Percentiles rank a stretch among this genome's conserved stretches.
Conservation (phyloP, 2,113 vertebrate genomes). For the Seriola rivoliana region DNA sequence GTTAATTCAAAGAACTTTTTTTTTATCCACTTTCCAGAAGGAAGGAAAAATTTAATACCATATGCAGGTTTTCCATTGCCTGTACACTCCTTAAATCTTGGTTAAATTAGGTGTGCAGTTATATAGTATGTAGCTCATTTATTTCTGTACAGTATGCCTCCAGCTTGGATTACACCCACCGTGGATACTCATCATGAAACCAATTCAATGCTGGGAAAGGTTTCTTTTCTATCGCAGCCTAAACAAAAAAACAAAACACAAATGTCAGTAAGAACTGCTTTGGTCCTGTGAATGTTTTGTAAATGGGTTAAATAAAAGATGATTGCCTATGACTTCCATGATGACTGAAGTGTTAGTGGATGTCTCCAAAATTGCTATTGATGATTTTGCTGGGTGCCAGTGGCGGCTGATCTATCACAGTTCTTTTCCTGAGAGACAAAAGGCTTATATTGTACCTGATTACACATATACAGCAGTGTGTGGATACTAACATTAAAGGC, state of each 20-base stretch:
- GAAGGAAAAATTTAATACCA: slow-evolving; percentile 15
- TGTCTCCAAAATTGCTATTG: slow-evolving; percentile 19
- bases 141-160: slow-evolving; percentile 10
- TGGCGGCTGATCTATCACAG: slow-evolving; percentile 52
- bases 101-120: neutral
- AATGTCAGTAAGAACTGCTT: slow-evolving; percentile 18
- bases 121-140: neutral
- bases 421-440: slow-evolving; percentile 77
- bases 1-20: neutral
- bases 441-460: slow-evolving; percentile 61
- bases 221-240: neutral
- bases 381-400: slow-evolving; percentile 45
- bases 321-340: neutral
- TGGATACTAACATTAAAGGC: slow-evolving; percentile 45
- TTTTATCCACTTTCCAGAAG: neutral
- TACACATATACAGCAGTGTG: slow-evolving; percentile 42
- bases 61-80: neutral
- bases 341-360: slow-evolving; percentile 7
- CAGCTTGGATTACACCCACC: neutral
- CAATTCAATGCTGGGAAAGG: neutral
- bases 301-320: slow-evolving; percentile 2
- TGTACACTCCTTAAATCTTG: slow-evolving; percentile 3
- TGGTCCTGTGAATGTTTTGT: slow-evolving; percentile 12
- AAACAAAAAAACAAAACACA: slow-evolving; percentile 4
- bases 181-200: neutral